Evolutionary conservation across 2,888 invertebrate genomes (phyloP).

Genomic region (Troides aeacus): DNA sequence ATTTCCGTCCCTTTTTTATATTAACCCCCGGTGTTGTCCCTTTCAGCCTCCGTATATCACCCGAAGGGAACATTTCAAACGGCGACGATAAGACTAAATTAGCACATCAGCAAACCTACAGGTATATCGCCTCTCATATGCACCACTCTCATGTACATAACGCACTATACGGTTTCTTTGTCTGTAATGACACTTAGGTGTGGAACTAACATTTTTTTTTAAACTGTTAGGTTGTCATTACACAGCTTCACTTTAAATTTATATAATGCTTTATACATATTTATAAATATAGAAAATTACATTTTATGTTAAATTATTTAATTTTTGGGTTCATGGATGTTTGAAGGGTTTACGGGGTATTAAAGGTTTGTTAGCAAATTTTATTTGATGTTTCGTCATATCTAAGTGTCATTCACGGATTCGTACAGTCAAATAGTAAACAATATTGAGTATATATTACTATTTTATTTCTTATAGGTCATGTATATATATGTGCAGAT

Average conservation of each 20-base stretch:
- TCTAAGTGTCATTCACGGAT: conserved; percentile 32
- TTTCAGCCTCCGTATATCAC: conserved; percentile 82
- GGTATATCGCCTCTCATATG: conserved; percentile 75
- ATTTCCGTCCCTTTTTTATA: conserved; percentile 52
- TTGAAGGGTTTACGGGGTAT: background rate
- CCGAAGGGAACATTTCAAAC: conserved; percentile 81
- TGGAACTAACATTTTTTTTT: conserved; percentile 16
- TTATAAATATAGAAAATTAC: background rate
- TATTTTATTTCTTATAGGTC: background rate
- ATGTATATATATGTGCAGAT: background rate
- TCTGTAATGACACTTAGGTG: conserved; percentile 25
- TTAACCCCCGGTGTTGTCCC: conserved; percentile 78
- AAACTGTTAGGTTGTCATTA: conserved; percentile 1
- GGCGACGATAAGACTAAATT: conserved; percentile 84
- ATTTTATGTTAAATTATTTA: conserved; percentile 1
- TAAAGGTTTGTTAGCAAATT: background rate
- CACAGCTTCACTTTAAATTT: background rate
- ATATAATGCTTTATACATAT: background rate
- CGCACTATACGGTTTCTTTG: conserved; percentile 24
- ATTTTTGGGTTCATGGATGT: background rate
- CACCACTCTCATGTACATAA: conserved; percentile 43
- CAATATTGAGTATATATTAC: conserved; percentile 6
- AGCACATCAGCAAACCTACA: conserved; percentile 88
- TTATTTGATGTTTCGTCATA: conserved; percentile 12
- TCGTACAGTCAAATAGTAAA: conserved; percentile 16